Evolutionary conservation across 1,140 invertebrate genomes (phyloP).

Genomic region (Anoplophora glabripennis): DNA sequence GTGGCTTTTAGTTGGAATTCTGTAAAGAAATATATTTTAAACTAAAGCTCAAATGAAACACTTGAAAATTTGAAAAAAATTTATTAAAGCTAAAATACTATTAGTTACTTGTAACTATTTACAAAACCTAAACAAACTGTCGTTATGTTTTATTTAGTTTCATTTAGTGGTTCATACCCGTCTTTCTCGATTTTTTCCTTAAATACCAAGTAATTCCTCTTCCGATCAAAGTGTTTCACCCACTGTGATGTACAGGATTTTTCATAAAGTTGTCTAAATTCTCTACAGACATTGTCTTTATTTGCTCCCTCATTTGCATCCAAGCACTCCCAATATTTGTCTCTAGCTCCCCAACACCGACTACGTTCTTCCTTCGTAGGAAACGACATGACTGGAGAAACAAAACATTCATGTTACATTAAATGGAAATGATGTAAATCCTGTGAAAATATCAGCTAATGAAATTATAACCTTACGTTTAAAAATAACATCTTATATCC

Average conservation of each 20-base stretch:
- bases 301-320: constrained; percentile 55
- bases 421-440: constrained; percentile 5
- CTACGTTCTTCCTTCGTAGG: constrained; percentile 76
- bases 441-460: constrained; percentile 22
- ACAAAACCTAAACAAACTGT: neutral
- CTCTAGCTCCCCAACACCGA: constrained; percentile 80
- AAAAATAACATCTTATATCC: constrained; percentile 22
- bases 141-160: constrained; percentile 3
- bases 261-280: constrained; percentile 77
- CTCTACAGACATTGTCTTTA: constrained; percentile 57
- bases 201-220: constrained; percentile 82
- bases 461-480: constrained; percentile 5
- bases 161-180: constrained; percentile 72
- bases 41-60: neutral
- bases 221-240: constrained; percentile 93
- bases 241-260: constrained; percentile 80
- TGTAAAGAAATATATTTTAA: constrained; percentile 21
- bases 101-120: neutral
- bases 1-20: constrained; percentile 37
- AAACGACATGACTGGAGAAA: constrained; percentile 67
- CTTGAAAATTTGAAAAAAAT: neutral
- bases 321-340: constrained; percentile 88
- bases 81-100: neutral
- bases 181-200: constrained; percentile 83
- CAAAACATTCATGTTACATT: neutral